Evolutionary conservation across 2,113 vertebrate species (phyloP).

Genomic region (Leptocoma aspasia): DNA sequence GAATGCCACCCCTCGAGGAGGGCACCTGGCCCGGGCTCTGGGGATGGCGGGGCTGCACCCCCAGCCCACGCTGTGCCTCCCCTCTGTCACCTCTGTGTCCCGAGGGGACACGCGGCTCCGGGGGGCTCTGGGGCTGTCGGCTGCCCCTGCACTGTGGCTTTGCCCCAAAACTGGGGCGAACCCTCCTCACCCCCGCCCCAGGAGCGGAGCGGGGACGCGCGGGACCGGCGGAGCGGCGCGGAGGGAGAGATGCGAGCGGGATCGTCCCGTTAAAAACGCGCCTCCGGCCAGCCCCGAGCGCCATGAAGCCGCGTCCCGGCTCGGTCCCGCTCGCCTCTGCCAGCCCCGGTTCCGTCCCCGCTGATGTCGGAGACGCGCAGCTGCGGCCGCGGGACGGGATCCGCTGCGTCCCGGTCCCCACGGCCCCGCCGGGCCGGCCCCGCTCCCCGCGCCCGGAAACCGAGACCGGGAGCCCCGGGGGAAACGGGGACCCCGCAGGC

Average conservation of each 20-base stretch:
- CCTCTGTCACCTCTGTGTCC: not conserved
- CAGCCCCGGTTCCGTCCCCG: not conserved
- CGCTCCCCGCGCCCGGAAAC: not conserved
- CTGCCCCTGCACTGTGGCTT: not conserved
- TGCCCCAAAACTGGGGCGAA: not conserved
- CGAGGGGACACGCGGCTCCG: not conserved
- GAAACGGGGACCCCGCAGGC: not conserved
- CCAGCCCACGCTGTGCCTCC: not conserved
- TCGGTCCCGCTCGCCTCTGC: not conserved
- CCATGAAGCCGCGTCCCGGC: not conserved
- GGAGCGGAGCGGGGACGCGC: not conserved
- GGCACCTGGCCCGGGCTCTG: not conserved
- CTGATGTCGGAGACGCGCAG: not conserved
- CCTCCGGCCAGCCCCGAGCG: not conserved
- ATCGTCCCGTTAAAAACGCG: not conserved
- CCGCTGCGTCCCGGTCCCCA: not conserved
- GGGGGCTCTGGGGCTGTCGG: not conserved
- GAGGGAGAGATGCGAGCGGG: not conserved
- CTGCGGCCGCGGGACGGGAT: not conserved
- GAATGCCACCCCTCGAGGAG: not conserved
- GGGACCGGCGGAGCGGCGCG: not conserved
- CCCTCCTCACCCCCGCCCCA: not conserved
- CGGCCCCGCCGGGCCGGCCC: not conserved
- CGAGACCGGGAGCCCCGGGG: not conserved
- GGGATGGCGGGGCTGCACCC: not conserved